Base-by-base conservation (phyloP, 2,113 vertebrate species). In the Tachysurus fulvidraco region DNA sequence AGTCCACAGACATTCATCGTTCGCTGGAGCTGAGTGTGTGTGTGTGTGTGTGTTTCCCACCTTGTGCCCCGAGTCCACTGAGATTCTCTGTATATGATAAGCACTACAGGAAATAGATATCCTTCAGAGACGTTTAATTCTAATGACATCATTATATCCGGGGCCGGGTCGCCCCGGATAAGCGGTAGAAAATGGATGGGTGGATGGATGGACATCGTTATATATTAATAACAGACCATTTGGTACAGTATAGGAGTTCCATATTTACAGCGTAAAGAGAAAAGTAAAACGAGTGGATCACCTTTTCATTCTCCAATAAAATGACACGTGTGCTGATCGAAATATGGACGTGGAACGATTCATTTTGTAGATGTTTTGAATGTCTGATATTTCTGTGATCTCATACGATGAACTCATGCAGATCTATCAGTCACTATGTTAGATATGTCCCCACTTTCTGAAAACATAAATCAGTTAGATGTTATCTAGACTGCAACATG, bases 161-260 rank as follows among this genome's bases (percentile, higher is more conserved):
- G n/a, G n/a, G n/a, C n/a, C n/a, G n/a, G n/a, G n/a, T n/a, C n/a
- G n/a, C n/a, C n/a, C n/a, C n/a, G n/a, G n/a, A n/a, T n/a, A n/a
- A n/a, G n/a, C n/a, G n/a, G n/a, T n/a, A n/a, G n/a, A n/a, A n/a
- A n/a, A n/a, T n/a, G n/a, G n/a, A n/a, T n/a, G n/a, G n/a, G n/a
- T n/a, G n/a, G n/a, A n/a, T n/a, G n/a, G n/a, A n/a, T n/a, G n/a
- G 4, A 21, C 44, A 19, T 21, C 44, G 21, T 3, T 11, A 21
- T 10, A 21, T 41, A 19, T 21, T 41, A 41, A 41, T 41, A 44
- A 7, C 69, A 21, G 30, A 71, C 36, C 7, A 16, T 67, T 64
- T 64, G 28, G 25, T 0, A 1, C 1, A 28, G 25, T 0, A 1
- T 5, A 28, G 12, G 13, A 67, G 4, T 5, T 2, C n/a, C 9